Conservation (phyloP, 2,113 vertebrate species). For the Cairina moschata region DNA sequence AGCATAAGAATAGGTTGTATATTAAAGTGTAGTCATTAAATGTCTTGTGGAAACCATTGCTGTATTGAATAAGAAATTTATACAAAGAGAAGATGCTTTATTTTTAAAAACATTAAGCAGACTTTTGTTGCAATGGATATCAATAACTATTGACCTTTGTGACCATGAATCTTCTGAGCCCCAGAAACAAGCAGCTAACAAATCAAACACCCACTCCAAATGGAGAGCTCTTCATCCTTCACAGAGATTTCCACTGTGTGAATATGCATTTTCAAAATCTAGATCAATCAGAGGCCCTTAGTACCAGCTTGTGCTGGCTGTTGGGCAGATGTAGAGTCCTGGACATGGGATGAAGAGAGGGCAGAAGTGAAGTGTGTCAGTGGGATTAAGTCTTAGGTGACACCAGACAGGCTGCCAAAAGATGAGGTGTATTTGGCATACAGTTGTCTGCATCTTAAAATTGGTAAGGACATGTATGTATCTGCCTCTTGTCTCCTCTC, state of each 20-base stretch:
- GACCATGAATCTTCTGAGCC: not conserved
- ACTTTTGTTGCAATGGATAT: not conserved
- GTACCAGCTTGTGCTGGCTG: not conserved
- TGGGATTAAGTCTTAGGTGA: not conserved
- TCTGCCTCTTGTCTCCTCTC: not conserved
- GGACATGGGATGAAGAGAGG: not conserved
- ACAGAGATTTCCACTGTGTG: not conserved
- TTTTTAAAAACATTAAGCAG: conserved; percentile 1
- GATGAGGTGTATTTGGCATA: rapidly evolving
- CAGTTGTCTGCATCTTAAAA: not conserved
- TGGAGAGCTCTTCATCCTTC: conserved; percentile 1
- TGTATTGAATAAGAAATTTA: conserved; percentile 1
- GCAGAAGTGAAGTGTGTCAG: not conserved
- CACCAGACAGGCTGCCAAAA: not conserved
- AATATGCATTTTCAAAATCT: not conserved
- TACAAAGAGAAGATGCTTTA: not conserved
- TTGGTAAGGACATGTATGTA: not conserved
- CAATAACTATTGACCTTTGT: conserved; percentile 16
- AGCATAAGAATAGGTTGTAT: not conserved
- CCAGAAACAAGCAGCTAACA: conserved; percentile 29
- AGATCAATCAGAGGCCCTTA: not conserved
- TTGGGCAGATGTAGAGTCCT: not conserved
- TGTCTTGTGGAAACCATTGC: not conserved
- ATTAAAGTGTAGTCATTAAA: not conserved
- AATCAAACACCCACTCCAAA: conserved; percentile 3